Conservation (phyloP, 2,113 vertebrate species). For the Petrocephalus zakoni region DNA sequence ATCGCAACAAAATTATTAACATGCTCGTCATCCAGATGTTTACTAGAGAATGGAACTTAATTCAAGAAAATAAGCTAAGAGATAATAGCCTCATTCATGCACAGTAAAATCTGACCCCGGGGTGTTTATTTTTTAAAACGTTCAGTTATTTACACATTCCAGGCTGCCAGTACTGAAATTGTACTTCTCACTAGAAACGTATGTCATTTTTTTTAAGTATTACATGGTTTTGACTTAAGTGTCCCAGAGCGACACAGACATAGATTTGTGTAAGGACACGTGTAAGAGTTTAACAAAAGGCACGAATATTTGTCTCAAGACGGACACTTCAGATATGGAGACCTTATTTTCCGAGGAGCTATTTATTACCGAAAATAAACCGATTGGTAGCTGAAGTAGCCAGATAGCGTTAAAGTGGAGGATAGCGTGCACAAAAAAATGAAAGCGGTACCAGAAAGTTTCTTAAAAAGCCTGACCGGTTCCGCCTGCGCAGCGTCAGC, state of each 20-base stretch:
- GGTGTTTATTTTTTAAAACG: background rate
- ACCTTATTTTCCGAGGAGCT: background rate
- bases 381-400: background rate
- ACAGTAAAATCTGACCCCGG: background rate
- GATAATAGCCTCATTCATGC: background rate
- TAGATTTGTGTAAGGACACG: conserved; percentile 6
- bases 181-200: background rate
- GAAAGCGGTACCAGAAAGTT: background rate
- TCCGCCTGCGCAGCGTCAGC: background rate
- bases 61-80: background rate
- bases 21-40: background rate
- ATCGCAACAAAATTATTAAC: background rate
- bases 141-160: background rate
- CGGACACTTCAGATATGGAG: background rate
- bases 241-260: background rate
- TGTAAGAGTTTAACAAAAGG: conserved; percentile 9
- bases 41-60: background rate
- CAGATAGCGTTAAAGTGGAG: background rate
- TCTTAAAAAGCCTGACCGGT: background rate
- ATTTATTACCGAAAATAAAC: background rate
- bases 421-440: background rate
- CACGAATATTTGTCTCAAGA: conserved; percentile 9
- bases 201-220: background rate
- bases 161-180: background rate
- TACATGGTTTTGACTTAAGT: background rate